These are phyloP conservation scores for Peromyscus leucopus DNA, from an alignment of 2,113 vertebrate genomes.

Conservation along the genomic window DNA sequence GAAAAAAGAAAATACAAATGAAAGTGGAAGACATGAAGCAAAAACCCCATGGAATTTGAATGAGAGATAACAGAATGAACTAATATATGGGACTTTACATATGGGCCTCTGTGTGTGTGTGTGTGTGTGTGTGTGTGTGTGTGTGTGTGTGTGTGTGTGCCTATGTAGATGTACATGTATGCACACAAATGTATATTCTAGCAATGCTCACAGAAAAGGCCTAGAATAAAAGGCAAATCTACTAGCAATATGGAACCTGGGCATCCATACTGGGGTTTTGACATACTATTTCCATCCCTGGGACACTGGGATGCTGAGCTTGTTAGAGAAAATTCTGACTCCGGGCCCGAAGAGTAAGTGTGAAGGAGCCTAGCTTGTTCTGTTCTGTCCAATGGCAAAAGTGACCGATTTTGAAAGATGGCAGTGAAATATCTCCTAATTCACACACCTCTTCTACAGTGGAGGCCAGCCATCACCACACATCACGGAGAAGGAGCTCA, in stretches of 20 bases:
- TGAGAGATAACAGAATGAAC: not conserved
- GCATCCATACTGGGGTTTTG: not conserved
- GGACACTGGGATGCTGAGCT: not conserved
- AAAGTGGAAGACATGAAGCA: constrained; percentile 1
- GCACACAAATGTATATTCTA: not conserved
- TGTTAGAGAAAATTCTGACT: not conserved
- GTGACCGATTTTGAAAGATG: constrained; percentile 10
- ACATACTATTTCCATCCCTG: not conserved
- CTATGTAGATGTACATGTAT: not conserved
- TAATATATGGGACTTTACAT: not conserved
- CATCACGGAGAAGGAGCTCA: not conserved
- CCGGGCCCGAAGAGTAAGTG: not conserved
- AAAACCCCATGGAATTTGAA: not conserved
- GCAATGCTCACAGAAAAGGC: not conserved
- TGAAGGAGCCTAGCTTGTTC: not conserved
- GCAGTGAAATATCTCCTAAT: not conserved
- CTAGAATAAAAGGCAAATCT: not conserved
- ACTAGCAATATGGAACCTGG: not conserved
- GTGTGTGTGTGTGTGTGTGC: not conserved
- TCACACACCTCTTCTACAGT: not conserved
- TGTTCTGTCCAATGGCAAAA: not conserved
- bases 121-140: not conserved
- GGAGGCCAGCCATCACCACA: not conserved
- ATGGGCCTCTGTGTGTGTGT: not conserved
- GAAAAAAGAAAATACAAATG: not conserved